These are phyloP conservation scores for Hetaerina titia DNA, from an alignment of 2,888 invertebrate genomes.

Conservation along the genomic window DNA sequence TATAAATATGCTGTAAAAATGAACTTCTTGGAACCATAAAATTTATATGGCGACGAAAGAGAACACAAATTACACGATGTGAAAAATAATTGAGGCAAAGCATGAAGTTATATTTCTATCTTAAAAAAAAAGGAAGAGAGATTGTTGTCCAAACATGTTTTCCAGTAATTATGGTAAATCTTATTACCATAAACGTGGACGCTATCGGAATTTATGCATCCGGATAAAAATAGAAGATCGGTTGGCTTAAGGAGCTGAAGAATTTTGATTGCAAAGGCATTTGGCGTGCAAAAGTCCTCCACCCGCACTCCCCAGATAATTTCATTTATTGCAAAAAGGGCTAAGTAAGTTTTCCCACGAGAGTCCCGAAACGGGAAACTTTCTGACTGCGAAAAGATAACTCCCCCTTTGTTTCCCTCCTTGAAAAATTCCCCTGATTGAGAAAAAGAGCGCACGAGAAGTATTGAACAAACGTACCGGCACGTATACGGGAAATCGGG, in stretches of 20 bases:
- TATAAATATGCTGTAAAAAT: too few species aligned
- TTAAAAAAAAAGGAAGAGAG: background rate
- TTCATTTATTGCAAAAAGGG: slow-evolving; percentile 17
- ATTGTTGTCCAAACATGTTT: background rate
- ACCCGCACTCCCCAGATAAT: slow-evolving; percentile 5
- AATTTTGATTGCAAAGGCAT: slow-evolving; percentile 13
- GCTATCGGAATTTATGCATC: background rate
- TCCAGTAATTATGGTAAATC: background rate
- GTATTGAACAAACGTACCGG: background rate
- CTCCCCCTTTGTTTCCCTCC: background rate
- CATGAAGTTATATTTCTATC: too few species aligned
- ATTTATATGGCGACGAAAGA: too few species aligned
- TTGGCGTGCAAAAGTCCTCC: slow-evolving; percentile 19
- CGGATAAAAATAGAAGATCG: background rate
- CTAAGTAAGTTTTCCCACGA: background rate
- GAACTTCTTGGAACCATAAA: too few species aligned
- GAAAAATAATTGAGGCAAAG: too few species aligned
- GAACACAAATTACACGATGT: too few species aligned
- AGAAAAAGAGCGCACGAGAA: background rate
- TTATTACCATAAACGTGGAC: slow-evolving; percentile 19
- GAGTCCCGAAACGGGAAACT: background rate
- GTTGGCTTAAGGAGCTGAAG: background rate
- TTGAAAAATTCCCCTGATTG: background rate
- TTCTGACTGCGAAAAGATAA: slow-evolving; percentile 15
- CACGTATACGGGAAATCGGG: slow-evolving; percentile 36